These are phyloP conservation scores for Sandelia bainsii DNA, from an alignment of 2,797 vertebrate genomes.

Conservation along the genomic window DNA sequence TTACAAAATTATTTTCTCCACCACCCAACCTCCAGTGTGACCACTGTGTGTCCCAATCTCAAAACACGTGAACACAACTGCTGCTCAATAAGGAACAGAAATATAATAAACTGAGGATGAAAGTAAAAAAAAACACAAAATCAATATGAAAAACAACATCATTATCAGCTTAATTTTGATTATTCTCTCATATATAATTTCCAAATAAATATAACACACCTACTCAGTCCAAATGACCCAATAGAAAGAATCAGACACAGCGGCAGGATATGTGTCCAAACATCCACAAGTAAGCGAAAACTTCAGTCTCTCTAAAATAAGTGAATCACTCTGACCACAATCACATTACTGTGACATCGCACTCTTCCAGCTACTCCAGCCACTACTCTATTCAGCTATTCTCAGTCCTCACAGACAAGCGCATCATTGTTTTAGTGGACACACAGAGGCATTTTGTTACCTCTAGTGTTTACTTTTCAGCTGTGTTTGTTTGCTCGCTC, in stretches of 20 bases:
- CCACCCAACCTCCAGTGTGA: background rate
- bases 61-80: slow-evolving; percentile 19
- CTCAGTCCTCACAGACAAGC: slow-evolving; percentile 63
- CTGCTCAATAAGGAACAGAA: slow-evolving; percentile 21
- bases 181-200: background rate
- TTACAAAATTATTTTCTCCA: background rate
- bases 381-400: slow-evolving; percentile 55
- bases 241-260: background rate
- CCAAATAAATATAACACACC: background rate
- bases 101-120: slow-evolving; percentile 7
- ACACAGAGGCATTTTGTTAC: slow-evolving; percentile 62
- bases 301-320: slow-evolving; percentile 8
- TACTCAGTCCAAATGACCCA: background rate
- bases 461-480: slow-evolving; percentile 68
- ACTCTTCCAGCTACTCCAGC: slow-evolving; percentile 55
- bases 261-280: background rate
- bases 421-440: slow-evolving; percentile 61
- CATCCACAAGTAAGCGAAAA: background rate
- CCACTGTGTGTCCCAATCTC: slow-evolving; percentile 43
- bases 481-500: slow-evolving; percentile 54
- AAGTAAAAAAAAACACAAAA: background rate
- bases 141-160: background rate
- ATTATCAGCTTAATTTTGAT: background rate
- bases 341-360: slow-evolving; percentile 31
- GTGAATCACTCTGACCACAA: slow-evolving; percentile 34